Conservation (phyloP, 23 tunicate genomes). For the Styela clava region DNA sequence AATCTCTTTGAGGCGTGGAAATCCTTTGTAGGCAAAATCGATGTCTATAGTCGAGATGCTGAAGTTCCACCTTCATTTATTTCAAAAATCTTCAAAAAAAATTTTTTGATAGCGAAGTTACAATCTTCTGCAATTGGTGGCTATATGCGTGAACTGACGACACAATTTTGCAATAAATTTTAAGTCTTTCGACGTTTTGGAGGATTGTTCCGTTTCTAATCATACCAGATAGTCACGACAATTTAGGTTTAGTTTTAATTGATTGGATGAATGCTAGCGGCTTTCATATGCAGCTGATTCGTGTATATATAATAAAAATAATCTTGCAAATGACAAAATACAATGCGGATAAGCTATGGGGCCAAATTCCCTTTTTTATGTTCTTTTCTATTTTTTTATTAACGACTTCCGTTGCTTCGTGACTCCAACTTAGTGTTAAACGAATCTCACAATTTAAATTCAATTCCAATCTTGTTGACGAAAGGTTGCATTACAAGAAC, state of each 20-base stretch:
- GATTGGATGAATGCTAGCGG: conserved; percentile 43
- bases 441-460: no score
- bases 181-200: conserved; percentile 47
- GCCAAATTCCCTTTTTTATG: no score
- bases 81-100: neutral
- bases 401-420: no score
- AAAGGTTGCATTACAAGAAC: no score
- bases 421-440: no score
- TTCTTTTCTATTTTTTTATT: no score
- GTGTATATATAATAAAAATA: no score
- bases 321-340: no score
- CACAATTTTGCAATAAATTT: conserved; percentile 61
- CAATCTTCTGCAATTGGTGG: conserved; percentile 26
- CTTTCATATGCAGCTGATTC: conserved; percentile 54
- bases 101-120: neutral
- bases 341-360: no score
- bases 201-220: conserved; percentile 45
- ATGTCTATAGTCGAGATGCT: conserved; percentile 42
- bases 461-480: no score
- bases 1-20: conserved; percentile 61
- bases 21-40: conserved; percentile 51
- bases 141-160: conserved; percentile 37
- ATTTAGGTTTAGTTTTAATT: neutral
- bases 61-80: conserved; percentile 18
- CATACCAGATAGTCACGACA: conserved; percentile 54